phyloP scores from a whole-genome alignment of 2,113 vertebrate species.

The Butorides virescens region DNA sequence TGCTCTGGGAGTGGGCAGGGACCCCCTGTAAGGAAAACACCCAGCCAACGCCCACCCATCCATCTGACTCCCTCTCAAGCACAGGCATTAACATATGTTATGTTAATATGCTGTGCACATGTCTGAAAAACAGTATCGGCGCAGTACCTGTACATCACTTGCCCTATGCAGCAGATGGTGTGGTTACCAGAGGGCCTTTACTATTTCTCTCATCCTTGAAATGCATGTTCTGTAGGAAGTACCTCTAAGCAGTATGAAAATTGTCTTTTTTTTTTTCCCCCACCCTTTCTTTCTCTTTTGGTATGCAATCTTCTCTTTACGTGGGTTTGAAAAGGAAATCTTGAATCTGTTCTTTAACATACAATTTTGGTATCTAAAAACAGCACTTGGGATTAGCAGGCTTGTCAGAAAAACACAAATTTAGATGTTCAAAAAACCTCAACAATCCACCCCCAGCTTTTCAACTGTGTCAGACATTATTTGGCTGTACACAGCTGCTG shows the following conservation, averaged over 20 bases:
- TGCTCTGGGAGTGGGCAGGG: background rate
- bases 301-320: constrained; percentile 10
- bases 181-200: background rate
- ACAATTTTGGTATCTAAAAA: constrained; percentile 64
- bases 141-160: background rate
- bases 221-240: background rate
- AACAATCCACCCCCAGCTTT: constrained; percentile 44
- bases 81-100: background rate
- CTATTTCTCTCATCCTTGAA: background rate
- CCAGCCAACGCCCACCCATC: background rate
- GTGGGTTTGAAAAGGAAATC: constrained; percentile 46
- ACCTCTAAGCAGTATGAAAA: background rate
- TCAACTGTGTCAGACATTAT: constrained; percentile 52
- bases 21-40: background rate
- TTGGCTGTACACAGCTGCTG: constrained; percentile 52
- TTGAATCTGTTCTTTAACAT: constrained; percentile 42
- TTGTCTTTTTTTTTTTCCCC: background rate
- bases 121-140: background rate
- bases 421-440: constrained; percentile 44
- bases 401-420: constrained; percentile 62
- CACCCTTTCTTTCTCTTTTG: background rate
- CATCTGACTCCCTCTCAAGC: background rate
- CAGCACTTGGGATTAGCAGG: constrained; percentile 45
- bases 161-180: background rate
- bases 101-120: no score